phyloP scores from a whole-genome alignment of 2,888 invertebrate genomes.

The Pristionchus fissidentatus region DNA sequence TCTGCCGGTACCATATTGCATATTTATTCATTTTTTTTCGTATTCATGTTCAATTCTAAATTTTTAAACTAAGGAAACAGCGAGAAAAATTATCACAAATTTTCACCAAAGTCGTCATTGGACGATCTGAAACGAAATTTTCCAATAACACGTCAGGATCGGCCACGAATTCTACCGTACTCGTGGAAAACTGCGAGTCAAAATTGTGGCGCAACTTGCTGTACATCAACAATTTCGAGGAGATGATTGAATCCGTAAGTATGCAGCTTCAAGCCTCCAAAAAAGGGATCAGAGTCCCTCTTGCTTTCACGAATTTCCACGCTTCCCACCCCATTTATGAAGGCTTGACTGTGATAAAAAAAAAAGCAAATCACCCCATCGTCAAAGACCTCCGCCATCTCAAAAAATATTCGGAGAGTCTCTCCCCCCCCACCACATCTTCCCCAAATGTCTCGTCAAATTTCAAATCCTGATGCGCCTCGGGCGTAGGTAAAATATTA shows the following conservation, averaged over 20 bases:
- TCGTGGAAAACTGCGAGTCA: constrained; percentile 50
- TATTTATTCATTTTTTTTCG: neutral
- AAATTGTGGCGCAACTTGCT: constrained; percentile 58
- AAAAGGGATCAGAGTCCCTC: neutral
- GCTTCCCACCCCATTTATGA: too few relatives aligned
- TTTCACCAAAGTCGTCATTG: neutral
- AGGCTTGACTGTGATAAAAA: too few relatives aligned
- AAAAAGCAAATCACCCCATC: too few relatives aligned
- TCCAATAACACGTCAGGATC: neutral
- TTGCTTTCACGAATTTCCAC: neutral
- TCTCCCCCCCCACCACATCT: too few relatives aligned
- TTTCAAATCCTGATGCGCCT: too few relatives aligned
- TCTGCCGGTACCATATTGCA: neutral
- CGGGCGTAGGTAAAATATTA: too few relatives aligned
- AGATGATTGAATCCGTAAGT: constrained; percentile 46
- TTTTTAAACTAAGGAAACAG: too few relatives aligned
- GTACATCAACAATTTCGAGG: constrained; percentile 60
- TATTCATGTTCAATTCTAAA: too few relatives aligned
- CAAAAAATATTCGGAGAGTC: too few relatives aligned
- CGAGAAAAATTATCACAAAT: too few relatives aligned
- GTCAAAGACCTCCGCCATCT: too few relatives aligned
- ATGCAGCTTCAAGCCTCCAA: neutral
- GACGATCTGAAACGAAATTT: neutral
- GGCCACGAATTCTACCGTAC: neutral
- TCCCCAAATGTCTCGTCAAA: too few relatives aligned